Evolutionary conservation across 2,113 vertebrate species (phyloP).

Genomic region (Sterrhoptilus dennistouni): DNA sequence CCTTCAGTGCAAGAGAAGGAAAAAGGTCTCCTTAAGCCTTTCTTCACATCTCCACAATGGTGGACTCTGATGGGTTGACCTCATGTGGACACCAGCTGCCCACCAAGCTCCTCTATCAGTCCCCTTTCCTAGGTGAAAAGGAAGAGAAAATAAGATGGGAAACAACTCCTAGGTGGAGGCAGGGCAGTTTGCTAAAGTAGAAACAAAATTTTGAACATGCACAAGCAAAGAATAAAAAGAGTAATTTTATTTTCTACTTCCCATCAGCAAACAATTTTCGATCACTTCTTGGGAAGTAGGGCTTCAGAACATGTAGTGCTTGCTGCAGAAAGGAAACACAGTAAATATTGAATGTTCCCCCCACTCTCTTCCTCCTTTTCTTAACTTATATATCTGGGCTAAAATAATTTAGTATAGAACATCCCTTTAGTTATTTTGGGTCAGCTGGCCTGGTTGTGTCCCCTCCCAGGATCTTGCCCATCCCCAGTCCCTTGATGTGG

Average conservation of each 20-base stretch:
- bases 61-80: not conserved
- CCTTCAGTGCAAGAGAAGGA: not conserved
- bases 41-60: not conserved
- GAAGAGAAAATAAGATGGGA: not conserved
- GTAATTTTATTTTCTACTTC: not conserved
- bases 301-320: fast-evolving
- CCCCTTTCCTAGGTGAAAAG: not conserved
- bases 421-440: not conserved
- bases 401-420: not conserved
- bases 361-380: not conserved
- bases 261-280: not conserved
- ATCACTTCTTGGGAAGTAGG: not conserved
- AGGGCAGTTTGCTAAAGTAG: not conserved
- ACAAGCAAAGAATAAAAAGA: not conserved
- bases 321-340: not conserved
- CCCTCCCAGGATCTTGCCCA: fast-evolving
- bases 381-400: not conserved
- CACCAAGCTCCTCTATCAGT: not conserved
- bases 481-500: not conserved
- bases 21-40: not conserved
- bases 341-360: not conserved
- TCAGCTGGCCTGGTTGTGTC: not conserved
- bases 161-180: not conserved
- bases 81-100: not conserved
- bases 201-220: fast-evolving